A percentile compares a stretch with the other conserved stretches of the same genome.
Conservation (phyloP, 2,113 vertebrate genomes). For the Corythoichthys haematopterus region DNA sequence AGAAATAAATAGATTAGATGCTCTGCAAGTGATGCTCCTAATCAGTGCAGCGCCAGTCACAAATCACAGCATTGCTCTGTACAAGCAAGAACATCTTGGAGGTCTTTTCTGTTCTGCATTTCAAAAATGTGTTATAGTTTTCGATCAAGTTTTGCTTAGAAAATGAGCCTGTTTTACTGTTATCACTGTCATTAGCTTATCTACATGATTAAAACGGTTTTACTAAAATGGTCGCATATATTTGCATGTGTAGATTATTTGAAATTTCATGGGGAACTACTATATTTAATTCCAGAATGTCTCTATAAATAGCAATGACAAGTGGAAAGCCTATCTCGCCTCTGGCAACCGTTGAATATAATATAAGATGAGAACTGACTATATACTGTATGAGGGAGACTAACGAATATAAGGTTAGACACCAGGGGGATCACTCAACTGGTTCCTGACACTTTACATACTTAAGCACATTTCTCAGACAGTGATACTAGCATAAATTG, state of each 20-base stretch:
- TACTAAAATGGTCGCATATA: too few species aligned
- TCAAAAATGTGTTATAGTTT: neutral
- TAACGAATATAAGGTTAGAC: constrained; percentile 19
- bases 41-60: constrained; percentile 11
- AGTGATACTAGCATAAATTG: neutral
- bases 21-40: constrained; percentile 24
- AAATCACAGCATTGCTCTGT: neutral
- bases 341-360: constrained; percentile 15
- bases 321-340: constrained; percentile 11
- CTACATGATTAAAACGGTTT: too few species aligned
- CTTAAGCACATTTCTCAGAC: neutral
- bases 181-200: too few species aligned
- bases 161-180: neutral
- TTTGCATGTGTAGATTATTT: too few species aligned
- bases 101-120: neutral
- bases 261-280: too few species aligned
- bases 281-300: too few species aligned
- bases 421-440: neutral
- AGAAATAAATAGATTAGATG: constrained; percentile 12
- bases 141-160: neutral
- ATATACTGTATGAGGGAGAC: constrained; percentile 18
- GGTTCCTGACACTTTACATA: neutral
- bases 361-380: constrained; percentile 23
- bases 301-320: neutral
- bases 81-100: neutral